phyloP scores from a whole-genome alignment of 2,888 invertebrate genomes.

The Pseudococcus jackbeardsleyi region DNA sequence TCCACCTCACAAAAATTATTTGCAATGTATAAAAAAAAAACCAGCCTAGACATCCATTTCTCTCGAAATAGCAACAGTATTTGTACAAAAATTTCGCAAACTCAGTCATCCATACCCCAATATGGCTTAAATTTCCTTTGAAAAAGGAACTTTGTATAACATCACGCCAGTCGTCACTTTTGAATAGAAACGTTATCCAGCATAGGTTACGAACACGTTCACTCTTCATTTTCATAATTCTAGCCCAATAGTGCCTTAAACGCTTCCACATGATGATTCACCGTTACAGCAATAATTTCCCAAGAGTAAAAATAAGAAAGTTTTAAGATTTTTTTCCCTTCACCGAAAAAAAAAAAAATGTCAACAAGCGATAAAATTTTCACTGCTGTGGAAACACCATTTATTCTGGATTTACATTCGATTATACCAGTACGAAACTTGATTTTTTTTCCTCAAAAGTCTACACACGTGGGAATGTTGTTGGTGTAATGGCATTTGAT shows the following conservation, averaged over 20 bases:
- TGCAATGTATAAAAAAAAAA: background rate
- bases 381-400: constrained; percentile 12
- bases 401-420: constrained; percentile 1
- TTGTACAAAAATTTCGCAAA: background rate
- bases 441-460: background rate
- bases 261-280: constrained; percentile 34
- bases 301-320: constrained; percentile 24
- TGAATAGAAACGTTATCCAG: background rate
- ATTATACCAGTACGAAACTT: constrained; percentile 1
- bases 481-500: background rate
- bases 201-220: background rate
- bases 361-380: constrained; percentile 19
- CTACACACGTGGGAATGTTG: background rate
- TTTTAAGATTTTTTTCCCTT: constrained; percentile 1
- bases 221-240: constrained; percentile 24
- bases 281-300: constrained; percentile 35
- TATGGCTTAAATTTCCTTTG: constrained; percentile 10
- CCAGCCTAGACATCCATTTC: background rate
- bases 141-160: background rate
- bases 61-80: background rate
- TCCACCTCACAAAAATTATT: background rate
- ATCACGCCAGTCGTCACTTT: background rate
- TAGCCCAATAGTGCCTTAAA: constrained; percentile 5
- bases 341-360: background rate
- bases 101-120: background rate